Percentiles rank a stretch among this genome's conserved stretches.
These are phyloP conservation scores for Betta splendens DNA, from an alignment of 2,797 vertebrate genomes.

Conservation along the genomic window DNA sequence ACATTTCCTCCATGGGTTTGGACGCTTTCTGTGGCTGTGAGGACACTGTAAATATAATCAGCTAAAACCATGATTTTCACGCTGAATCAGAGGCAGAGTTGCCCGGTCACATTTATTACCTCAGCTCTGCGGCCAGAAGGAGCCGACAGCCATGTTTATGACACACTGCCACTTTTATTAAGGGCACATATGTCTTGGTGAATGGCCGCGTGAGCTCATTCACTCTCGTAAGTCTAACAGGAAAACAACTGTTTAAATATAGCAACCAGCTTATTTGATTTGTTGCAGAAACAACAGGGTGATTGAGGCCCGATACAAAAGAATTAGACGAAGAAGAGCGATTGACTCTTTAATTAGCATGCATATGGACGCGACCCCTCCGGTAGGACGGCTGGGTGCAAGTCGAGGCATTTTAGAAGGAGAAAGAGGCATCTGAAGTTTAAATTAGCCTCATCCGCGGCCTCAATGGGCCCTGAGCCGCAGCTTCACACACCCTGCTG, in stretches of 20 bases:
- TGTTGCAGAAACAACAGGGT: slow-evolving; percentile 19
- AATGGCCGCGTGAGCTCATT: slow-evolving; percentile 54
- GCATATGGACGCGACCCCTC: slow-evolving; percentile 49
- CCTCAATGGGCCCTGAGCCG: slow-evolving; percentile 37
- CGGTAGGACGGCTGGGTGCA: slow-evolving; percentile 17
- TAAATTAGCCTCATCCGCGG: slow-evolving; percentile 56
- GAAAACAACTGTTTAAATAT: slow-evolving; percentile 50
- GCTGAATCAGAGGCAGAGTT: slow-evolving; percentile 58
- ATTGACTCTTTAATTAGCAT: slow-evolving; percentile 46
- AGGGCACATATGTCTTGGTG: slow-evolving; percentile 62
- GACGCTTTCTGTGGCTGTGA: slow-evolving; percentile 62
- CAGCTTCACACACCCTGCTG: slow-evolving; percentile 53
- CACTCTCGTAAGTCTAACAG: slow-evolving; percentile 22
- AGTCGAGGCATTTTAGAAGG: slow-evolving; percentile 38
- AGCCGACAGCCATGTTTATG: slow-evolving; percentile 61
- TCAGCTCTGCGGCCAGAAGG: slow-evolving; percentile 60
- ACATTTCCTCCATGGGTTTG: slow-evolving; percentile 53
- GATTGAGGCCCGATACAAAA: slow-evolving; percentile 20
- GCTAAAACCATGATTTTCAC: slow-evolving; percentile 60
- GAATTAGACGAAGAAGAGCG: slow-evolving; percentile 32
- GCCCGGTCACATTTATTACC: slow-evolving; percentile 58
- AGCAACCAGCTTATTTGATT: slow-evolving; percentile 13
- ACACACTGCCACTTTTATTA: slow-evolving; percentile 63
- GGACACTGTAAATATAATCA: slow-evolving; percentile 66
- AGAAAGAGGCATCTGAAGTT: slow-evolving; percentile 38